These are phyloP conservation scores for Mactra quadrangularis DNA, from an alignment of 1,140 invertebrate genomes.

Conservation along the genomic window DNA sequence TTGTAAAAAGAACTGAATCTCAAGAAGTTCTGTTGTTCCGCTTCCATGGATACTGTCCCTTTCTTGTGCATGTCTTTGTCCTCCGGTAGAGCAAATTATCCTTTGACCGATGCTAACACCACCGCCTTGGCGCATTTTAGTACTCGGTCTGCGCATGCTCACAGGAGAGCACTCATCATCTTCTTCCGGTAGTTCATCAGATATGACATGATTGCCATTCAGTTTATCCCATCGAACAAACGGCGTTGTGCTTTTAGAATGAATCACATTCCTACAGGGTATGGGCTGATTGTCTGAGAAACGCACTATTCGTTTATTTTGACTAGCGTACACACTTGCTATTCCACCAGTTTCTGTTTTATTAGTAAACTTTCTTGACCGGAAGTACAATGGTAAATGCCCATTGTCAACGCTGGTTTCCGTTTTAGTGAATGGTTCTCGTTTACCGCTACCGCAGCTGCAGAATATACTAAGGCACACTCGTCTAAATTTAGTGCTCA, in stretches of 20 bases:
- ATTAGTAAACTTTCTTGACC: background rate
- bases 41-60: background rate
- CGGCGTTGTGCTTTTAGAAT: too few relatives aligned
- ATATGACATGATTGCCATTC: background rate
- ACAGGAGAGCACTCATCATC: conserved; percentile 1
- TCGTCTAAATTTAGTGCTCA: conserved; percentile 90
- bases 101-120: background rate
- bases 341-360: too few relatives aligned
- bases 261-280: too few relatives aligned
- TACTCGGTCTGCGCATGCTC: background rate
- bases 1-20: conserved; percentile 8
- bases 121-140: background rate
- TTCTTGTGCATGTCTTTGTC: background rate
- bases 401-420: conserved; percentile 41
- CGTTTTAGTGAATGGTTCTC: conserved; percentile 21
- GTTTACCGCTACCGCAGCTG: conserved; percentile 5
- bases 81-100: background rate
- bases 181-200: background rate
- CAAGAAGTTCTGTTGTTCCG: background rate
- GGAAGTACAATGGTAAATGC: conserved; percentile 37
- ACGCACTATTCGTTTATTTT: too few relatives aligned
- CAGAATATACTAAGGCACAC: conserved; percentile 88
- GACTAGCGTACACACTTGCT: too few relatives aligned
- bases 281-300: too few relatives aligned
- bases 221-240: too few relatives aligned